A percentile compares a stretch with the other conserved stretches of the same genome.
These are phyloP conservation scores for Distichodus sexfasciatus DNA, from an alignment of 2,797 vertebrate species.

Conservation along the genomic window DNA sequence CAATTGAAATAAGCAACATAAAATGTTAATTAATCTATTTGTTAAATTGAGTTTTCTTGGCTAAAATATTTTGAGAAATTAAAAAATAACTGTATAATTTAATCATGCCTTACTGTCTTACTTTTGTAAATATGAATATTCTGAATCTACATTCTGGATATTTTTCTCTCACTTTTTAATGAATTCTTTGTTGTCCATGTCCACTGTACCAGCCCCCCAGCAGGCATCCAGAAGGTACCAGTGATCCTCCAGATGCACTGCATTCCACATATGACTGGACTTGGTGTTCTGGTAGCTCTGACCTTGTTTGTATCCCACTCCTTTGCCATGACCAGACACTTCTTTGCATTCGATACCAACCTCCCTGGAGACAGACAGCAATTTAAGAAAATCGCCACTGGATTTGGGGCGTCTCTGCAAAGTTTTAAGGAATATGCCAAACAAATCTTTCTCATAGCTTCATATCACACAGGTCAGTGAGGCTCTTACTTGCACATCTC, in stretches of 20 bases:
- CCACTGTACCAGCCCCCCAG: constrained; percentile 65
- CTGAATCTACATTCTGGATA: neutral
- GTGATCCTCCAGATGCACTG: constrained; percentile 44
- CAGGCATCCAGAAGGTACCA: constrained; percentile 63
- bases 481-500: constrained; percentile 62
- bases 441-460: neutral
- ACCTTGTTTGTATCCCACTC: constrained; percentile 33
- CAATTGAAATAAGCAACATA: too few relatives aligned
- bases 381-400: too few relatives aligned
- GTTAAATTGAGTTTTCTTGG: too few relatives aligned
- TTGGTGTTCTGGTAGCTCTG: constrained; percentile 56
- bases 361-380: constrained; percentile 53
- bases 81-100: too few relatives aligned
- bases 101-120: too few relatives aligned
- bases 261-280: constrained; percentile 67
- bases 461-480: too few relatives aligned
- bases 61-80: too few relatives aligned
- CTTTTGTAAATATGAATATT: neutral
- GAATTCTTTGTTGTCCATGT: constrained; percentile 55
- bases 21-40: too few relatives aligned
- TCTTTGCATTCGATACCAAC: constrained; percentile 55
- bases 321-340: constrained; percentile 54
- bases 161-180: constrained; percentile 56
- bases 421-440: neutral
- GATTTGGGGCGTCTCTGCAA: neutral